Conservation (phyloP, 2,113 vertebrate genomes). For the Panurus biarmicus region DNA sequence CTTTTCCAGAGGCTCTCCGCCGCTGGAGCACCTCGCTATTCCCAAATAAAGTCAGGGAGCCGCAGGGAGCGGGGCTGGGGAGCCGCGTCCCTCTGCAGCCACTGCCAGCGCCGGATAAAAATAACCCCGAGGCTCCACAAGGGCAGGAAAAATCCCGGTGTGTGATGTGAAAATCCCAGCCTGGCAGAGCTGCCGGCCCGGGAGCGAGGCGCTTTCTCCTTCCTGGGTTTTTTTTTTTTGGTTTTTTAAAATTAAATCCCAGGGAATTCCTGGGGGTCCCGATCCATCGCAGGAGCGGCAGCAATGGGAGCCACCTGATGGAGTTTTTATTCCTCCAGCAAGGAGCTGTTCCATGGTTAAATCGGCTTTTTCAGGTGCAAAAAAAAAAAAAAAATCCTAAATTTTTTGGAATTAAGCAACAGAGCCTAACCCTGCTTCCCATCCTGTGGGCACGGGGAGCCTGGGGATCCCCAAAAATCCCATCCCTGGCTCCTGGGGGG, state of each 20-base stretch:
- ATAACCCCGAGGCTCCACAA: slow-evolving; percentile 51
- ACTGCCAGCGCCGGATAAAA: slow-evolving; percentile 67
- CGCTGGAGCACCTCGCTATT: slow-evolving; percentile 23
- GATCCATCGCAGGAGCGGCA: fast-evolving
- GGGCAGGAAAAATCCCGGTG: slow-evolving; percentile 33
- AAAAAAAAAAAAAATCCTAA: fast-evolving
- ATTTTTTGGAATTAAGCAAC: background rate
- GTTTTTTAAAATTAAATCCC: too few species aligned
- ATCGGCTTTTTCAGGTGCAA: background rate
- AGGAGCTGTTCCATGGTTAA: background rate
- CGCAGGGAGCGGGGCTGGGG: background rate
- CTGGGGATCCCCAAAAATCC: background rate
- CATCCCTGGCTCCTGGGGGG: background rate
- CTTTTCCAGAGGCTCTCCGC: background rate
- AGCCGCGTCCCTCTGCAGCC: slow-evolving; percentile 1
- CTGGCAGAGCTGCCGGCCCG: too few species aligned
- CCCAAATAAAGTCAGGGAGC: slow-evolving; percentile 57
- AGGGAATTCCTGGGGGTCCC: background rate
- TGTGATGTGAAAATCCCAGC: too few species aligned
- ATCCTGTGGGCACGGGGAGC: fast-evolving
- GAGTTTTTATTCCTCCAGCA: background rate
- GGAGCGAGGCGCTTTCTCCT: too few species aligned
- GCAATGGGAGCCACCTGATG: background rate
- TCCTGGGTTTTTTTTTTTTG: too few species aligned
- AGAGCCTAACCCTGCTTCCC: background rate